Conservation (phyloP, 2,797 vertebrate species). For the Squalus acanthias region DNA sequence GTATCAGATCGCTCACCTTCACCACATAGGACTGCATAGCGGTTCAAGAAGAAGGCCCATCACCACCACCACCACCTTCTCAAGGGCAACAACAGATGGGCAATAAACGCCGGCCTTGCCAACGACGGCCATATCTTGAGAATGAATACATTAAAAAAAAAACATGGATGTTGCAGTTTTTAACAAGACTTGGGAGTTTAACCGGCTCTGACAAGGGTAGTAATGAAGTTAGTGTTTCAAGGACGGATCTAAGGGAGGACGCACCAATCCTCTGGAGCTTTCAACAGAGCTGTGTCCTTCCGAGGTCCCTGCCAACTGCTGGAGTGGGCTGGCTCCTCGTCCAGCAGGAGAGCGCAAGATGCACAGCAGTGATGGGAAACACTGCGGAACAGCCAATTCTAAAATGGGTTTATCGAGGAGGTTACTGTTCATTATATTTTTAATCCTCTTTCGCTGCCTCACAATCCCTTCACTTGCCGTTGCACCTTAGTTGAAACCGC, state of each 20-base stretch:
- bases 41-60: neutral
- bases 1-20: neutral
- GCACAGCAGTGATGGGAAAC: too few species aligned
- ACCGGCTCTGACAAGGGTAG: neutral
- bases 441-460: neutral
- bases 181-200: neutral
- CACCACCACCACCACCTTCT: neutral
- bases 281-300: neutral
- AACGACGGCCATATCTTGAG: too few species aligned
- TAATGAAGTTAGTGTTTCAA: neutral
- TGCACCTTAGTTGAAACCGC: neutral
- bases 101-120: neutral
- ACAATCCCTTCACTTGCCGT: neutral
- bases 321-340: neutral
- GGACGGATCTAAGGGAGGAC: neutral
- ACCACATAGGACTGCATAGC: neutral
- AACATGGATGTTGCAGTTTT: neutral
- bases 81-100: neutral
- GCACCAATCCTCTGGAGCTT: neutral
- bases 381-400: neutral
- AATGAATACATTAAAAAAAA: neutral
- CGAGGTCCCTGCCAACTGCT: neutral
- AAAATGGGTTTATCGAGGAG: neutral
- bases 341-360: neutral
- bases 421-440: neutral